These are phyloP conservation scores for Ethmia dodecea DNA, from an alignment of 2,888 invertebrate species.

Conservation along the genomic window DNA sequence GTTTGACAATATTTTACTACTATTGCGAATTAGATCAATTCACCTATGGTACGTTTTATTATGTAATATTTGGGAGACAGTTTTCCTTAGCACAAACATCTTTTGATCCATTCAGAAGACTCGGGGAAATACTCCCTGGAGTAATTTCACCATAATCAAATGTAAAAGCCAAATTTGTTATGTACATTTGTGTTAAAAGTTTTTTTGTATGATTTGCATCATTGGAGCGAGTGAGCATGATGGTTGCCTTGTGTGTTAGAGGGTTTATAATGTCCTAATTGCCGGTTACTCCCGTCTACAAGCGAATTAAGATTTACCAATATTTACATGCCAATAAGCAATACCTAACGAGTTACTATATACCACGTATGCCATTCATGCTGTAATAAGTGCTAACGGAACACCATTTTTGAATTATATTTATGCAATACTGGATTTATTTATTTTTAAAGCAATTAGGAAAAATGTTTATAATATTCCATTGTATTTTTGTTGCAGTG, in stretches of 20 bases:
- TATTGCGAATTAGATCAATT: no score
- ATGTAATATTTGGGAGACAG: no score
- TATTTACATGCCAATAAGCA: background rate
- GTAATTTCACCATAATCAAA: no score
- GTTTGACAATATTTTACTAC: no score
- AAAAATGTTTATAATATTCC: conserved; percentile 74
- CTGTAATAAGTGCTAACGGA: conserved; percentile 18
- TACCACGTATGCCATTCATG: conserved; percentile 25
- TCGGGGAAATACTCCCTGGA: no score
- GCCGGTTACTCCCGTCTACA: conserved; percentile 20
- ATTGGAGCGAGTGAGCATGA: conserved; percentile 37
- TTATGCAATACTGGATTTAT: conserved; percentile 58
- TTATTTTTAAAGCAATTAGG: conserved; percentile 69
- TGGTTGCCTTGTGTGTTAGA: conserved; percentile 37
- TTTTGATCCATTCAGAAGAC: no score
- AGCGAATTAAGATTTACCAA: background rate
- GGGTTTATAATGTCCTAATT: conserved; percentile 41
- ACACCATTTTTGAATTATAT: conserved; percentile 49
- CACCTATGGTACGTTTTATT: no score
- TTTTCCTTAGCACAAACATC: no score
- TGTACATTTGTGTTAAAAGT: conserved; percentile 31
- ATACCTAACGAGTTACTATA: conserved; percentile 9
- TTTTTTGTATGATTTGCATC: conserved; percentile 32
- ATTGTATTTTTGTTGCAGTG: conserved; percentile 78
- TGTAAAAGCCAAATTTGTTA: conserved; percentile 33